Evolutionary conservation across 2,888 invertebrate species (phyloP), one percentile per base, ranked within the genome.

Genomic region (Catocala fraxini): DNA sequence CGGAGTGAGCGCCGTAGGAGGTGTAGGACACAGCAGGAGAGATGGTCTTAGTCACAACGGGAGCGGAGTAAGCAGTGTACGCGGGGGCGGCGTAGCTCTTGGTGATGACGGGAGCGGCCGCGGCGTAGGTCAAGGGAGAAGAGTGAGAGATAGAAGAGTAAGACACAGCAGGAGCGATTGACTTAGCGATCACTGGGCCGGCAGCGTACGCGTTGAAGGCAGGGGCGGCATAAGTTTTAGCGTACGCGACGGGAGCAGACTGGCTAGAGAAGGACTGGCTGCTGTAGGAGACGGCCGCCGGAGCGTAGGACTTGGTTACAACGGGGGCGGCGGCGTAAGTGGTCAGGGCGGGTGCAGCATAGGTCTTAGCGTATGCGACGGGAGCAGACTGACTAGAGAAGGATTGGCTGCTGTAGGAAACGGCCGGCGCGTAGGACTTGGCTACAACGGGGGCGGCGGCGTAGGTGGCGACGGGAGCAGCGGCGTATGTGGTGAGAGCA

Each of bases 1-100:
- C 42, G 10, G 42, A 42, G 42, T 42, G n/a, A 5, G 11, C 2
- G n/a, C 11, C 5, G 11, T 42, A n/a, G 42, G 10, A 42, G n/a
- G 11, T 0, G 42, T 89, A 89, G 59, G 94, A 89, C 63, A 11
- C 11, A 10, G 42, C 42, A 0, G 42, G 42, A 4, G 42, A 7
- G 42, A 85, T 72, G 89, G 86, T 80, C 70, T 89, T 73, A 91
- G 93, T 74, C 87, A 75, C 89, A 6, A 80, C 80, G 41, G 86
- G 80, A 33, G 85, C 75, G n/a, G 82, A 84, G 39, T 83, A 84
- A 51, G 87, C 62, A 75, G 84, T 81, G 39, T 59, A 45, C 35
- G 92, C 90, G 81, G 94, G 93, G 49, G 66, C 67, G 70, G 74
- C 85, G 74, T 79, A 71, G 49, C 74, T 15, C 60, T 74, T 69